Evolutionary conservation across 2,797 vertebrate species (phyloP).

Genomic region (Protonibea diacanthus): DNA sequence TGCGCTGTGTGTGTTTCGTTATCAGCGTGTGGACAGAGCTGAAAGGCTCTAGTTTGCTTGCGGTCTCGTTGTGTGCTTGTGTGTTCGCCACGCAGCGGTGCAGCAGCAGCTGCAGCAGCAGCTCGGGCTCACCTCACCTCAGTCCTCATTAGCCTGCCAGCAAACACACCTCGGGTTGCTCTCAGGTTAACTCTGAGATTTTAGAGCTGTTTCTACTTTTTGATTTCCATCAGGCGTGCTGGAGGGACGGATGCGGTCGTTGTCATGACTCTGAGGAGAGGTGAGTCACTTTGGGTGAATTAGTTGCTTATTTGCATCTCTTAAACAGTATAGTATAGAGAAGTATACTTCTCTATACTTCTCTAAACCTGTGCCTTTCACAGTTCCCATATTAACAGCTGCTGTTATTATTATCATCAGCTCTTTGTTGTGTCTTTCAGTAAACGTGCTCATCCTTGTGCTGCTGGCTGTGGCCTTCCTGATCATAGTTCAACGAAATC

Average conservation of each 20-base stretch:
- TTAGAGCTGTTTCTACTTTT: background rate
- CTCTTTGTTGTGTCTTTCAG: slow-evolving; percentile 79
- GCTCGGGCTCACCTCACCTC: slow-evolving; percentile 6
- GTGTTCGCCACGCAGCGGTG: slow-evolving; percentile 10
- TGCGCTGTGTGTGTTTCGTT: background rate
- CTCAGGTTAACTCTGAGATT: background rate
- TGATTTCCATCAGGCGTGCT: slow-evolving; percentile 13
- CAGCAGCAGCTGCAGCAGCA: slow-evolving; percentile 20
- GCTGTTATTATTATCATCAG: background rate
- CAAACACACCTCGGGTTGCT: background rate
- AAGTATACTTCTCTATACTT: too few species aligned
- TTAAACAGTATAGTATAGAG: too few species aligned
- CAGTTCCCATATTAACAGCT: background rate
- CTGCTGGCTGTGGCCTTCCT: slow-evolving; percentile 92
- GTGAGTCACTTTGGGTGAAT: slow-evolving; percentile 58
- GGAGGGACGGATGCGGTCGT: slow-evolving; percentile 35
- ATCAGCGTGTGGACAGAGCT: background rate
- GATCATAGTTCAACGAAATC: slow-evolving; percentile 93
- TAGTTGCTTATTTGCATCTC: background rate
- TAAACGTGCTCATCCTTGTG: slow-evolving; percentile 92
- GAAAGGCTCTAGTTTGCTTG: background rate
- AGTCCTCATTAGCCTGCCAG: slow-evolving; percentile 7
- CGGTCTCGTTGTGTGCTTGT: background rate
- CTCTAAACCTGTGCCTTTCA: background rate
- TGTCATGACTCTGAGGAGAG: slow-evolving; percentile 83